phyloP scores from a whole-genome alignment of 1,140 invertebrate genomes.

The Bathynomus jamesi region DNA sequence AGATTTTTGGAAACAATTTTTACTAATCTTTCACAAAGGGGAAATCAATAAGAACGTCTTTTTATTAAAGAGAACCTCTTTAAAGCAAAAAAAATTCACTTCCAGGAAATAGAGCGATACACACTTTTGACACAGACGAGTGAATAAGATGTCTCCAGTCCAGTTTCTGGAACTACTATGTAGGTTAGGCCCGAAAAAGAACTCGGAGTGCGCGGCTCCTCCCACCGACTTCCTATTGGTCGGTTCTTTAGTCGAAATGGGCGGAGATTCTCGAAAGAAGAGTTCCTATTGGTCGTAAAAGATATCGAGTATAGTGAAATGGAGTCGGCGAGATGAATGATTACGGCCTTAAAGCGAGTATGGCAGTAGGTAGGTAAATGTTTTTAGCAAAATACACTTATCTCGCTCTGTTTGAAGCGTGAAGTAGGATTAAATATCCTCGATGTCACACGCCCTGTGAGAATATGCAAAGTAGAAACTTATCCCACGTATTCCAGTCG shows the following conservation, averaged over 20 bases:
- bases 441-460: too few relatives aligned
- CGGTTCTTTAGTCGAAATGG: background rate
- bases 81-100: too few relatives aligned
- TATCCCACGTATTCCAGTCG: too few relatives aligned
- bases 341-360: background rate
- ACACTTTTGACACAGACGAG: too few relatives aligned
- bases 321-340: background rate
- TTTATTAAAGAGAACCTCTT: too few relatives aligned
- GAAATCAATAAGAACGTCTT: too few relatives aligned
- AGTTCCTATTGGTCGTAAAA: background rate
- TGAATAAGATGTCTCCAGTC: too few relatives aligned
- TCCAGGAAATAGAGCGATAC: too few relatives aligned
- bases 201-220: too few relatives aligned
- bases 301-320: background rate
- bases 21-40: too few relatives aligned
- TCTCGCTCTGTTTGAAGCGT: background rate
- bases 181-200: background rate
- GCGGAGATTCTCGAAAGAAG: background rate
- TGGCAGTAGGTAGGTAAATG: background rate
- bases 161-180: too few relatives aligned
- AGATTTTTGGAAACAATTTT: background rate
- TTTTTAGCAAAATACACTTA: conserved; percentile 1
- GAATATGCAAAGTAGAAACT: too few relatives aligned
- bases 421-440: background rate
- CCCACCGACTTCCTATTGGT: background rate